Evolutionary conservation across 2,888 invertebrate genomes (phyloP), one percentile per base, ranked within the genome.

Genomic region (Drosophila dives): DNA sequence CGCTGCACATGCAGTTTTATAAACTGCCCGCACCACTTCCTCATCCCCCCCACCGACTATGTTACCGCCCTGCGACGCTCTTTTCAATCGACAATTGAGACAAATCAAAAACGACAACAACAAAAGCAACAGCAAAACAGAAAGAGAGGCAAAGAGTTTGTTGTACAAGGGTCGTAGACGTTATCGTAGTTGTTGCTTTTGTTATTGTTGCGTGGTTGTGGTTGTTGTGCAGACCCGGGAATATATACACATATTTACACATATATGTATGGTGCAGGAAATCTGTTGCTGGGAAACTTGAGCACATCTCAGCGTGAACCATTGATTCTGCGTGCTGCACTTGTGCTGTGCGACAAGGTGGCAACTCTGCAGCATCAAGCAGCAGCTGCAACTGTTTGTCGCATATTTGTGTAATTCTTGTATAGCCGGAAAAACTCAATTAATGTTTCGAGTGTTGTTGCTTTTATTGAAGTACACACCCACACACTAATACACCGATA

Each of bases 261-360:
- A 15, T 20, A 12, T 45, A 68, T 64, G 64, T 64, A 70, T 73
- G 77, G 74, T 79, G 87, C 90, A 89, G 85, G 85, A 89, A 85
- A 89, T 85, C 90, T 85, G 84, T 86, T 84, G 84, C 84, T 89
- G 89, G 80, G 68, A 81, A 77, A 73, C 55, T 69, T 59, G 64
- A 58, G 56, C 60, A 61, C 71, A 61, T 65, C 83, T 80, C 73
- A 73, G 67, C 72, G 48, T 74, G 62, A 75, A 83, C 64, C 64
- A 67, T 72, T 82, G 90, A 87, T 89, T 89, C 88, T 85, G 85
- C 88, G 90, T 86, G 81, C 68, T 83, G 84, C 84, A 89, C 77
- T 86, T 86, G 84, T 77, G 61, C 49, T 64, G 12, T 36, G 58
- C 17, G 45, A 55, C 42, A 56, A 55, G 69, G 75, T 79, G 80